Percentiles rank a stretch among this genome's conserved stretches.
Conservation (phyloP, 1,140 invertebrate genomes). For the Bombus fervidus region DNA sequence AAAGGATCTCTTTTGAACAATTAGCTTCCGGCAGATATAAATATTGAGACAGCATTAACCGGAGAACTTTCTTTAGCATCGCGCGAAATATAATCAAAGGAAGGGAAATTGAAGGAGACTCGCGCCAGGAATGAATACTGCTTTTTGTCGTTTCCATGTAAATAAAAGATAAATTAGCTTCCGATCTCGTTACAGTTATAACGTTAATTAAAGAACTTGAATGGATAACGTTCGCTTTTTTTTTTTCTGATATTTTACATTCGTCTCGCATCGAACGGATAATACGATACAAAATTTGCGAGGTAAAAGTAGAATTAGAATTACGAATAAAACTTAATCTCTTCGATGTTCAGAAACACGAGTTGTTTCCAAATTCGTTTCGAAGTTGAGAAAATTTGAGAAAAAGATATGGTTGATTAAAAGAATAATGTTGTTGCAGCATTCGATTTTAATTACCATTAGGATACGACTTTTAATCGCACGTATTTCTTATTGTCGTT, state of each 20-base stretch:
- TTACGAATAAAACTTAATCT: not conserved
- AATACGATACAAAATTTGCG: not conserved
- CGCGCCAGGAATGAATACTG: not conserved
- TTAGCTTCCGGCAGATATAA: slow-evolving; percentile 13
- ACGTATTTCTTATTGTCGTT: not conserved
- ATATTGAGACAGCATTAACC: slow-evolving; percentile 32
- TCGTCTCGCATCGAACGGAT: not conserved
- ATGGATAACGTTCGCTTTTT: not conserved
- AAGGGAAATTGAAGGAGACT: not conserved
- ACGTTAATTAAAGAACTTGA: not conserved
- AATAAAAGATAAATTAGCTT: slow-evolving; percentile 14
- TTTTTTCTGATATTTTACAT: not conserved
- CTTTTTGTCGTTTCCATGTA: not conserved
- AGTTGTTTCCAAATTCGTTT: not conserved
- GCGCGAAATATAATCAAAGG: slow-evolving; percentile 25
- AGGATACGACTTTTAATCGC: not conserved
- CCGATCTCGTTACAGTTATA: not conserved
- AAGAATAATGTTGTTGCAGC: no score
- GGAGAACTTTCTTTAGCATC: slow-evolving; percentile 2
- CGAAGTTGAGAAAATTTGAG: not conserved
- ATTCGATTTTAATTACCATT: not conserved
- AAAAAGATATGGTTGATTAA: no score
- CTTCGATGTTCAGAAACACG: no score
- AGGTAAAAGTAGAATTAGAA: not conserved
- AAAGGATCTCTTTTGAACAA: slow-evolving; percentile 29